These are phyloP conservation scores for Plectropomus leopardus DNA, from an alignment of 2,113 vertebrate species.

Conservation along the genomic window DNA sequence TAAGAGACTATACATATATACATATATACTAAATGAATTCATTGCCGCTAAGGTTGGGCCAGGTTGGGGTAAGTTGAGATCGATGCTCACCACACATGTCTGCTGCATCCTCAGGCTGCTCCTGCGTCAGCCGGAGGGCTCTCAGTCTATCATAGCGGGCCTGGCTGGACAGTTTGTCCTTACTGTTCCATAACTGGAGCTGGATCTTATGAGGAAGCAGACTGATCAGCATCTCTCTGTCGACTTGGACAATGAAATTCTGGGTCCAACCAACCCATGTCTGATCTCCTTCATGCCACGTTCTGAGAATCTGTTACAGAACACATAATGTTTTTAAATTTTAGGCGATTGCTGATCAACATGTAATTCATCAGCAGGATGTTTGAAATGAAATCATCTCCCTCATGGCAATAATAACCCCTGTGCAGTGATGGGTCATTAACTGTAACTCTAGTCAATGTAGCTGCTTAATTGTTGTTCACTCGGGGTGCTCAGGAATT, in stretches of 20 bases:
- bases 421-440: slow-evolving; percentile 23
- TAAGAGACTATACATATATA: no score
- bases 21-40: no score
- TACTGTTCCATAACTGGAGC: slow-evolving; percentile 85
- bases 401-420: background rate
- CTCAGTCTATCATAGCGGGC: slow-evolving; percentile 75
- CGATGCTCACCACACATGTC: slow-evolving; percentile 43
- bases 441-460: slow-evolving; percentile 43
- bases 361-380: background rate
- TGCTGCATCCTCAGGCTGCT: slow-evolving; percentile 33
- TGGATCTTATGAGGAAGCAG: slow-evolving; percentile 85
- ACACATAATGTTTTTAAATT: slow-evolving; percentile 2
- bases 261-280: slow-evolving; percentile 89
- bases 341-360: background rate
- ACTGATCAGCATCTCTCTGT: slow-evolving; percentile 84
- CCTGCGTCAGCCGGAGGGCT: slow-evolving; percentile 54
- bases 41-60: background rate
- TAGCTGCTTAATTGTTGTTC: slow-evolving; percentile 15
- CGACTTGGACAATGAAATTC: slow-evolving; percentile 76
- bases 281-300: slow-evolving; percentile 85
- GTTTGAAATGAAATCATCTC: background rate
- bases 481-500: slow-evolving; percentile 49
- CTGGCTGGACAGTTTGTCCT: slow-evolving; percentile 81
- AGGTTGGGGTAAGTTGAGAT: background rate
- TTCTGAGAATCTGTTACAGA: slow-evolving; percentile 77